phyloP scores from a whole-genome alignment of 2,113 vertebrate species.

The Microcebus griseorufus region DNA sequence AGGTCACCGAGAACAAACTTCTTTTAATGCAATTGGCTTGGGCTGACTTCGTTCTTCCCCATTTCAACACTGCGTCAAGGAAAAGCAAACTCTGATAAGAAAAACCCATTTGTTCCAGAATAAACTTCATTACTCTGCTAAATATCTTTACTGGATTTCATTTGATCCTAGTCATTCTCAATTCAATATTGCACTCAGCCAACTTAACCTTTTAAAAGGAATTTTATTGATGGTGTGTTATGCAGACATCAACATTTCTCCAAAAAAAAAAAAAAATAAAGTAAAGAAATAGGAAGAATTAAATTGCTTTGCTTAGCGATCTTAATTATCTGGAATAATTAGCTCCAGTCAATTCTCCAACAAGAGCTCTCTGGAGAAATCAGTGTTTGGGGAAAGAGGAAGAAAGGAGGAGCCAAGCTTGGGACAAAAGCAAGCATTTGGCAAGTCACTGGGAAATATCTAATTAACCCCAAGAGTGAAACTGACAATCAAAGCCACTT shows the following conservation, averaged over 20 bases:
- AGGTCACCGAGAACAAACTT: not conserved
- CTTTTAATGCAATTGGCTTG: not conserved
- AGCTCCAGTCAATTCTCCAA: slow-evolving; percentile 84
- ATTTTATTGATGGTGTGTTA: slow-evolving; percentile 76
- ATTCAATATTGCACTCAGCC: slow-evolving; percentile 58
- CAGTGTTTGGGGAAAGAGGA: slow-evolving; percentile 77
- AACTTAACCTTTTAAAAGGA: slow-evolving; percentile 83
- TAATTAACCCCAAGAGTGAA: slow-evolving; percentile 86
- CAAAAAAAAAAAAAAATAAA: slow-evolving; percentile 65
- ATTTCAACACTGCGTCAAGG: not conserved
- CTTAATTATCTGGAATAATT: slow-evolving; percentile 90
- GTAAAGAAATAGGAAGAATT: slow-evolving; percentile 81
- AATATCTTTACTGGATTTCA: slow-evolving; percentile 71
- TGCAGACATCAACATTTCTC: slow-evolving; percentile 81
- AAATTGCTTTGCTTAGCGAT: slow-evolving; percentile 86
- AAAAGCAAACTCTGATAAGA: slow-evolving; percentile 13
- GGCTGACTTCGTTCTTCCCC: not conserved
- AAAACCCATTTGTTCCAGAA: not conserved
- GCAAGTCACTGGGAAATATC: slow-evolving; percentile 82
- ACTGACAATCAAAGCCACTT: slow-evolving; percentile 81
- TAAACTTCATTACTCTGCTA: slow-evolving; percentile 72
- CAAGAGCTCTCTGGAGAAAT: slow-evolving; percentile 82
- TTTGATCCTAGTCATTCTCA: slow-evolving; percentile 67
- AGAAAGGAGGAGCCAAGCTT: slow-evolving; percentile 48
- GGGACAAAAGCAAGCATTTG: slow-evolving; percentile 80